Percentiles rank a stretch among this genome's conserved stretches.
These are phyloP conservation scores for Drosophila kambysellisi DNA, from an alignment of 2,888 invertebrate species.

Conservation along the genomic window DNA sequence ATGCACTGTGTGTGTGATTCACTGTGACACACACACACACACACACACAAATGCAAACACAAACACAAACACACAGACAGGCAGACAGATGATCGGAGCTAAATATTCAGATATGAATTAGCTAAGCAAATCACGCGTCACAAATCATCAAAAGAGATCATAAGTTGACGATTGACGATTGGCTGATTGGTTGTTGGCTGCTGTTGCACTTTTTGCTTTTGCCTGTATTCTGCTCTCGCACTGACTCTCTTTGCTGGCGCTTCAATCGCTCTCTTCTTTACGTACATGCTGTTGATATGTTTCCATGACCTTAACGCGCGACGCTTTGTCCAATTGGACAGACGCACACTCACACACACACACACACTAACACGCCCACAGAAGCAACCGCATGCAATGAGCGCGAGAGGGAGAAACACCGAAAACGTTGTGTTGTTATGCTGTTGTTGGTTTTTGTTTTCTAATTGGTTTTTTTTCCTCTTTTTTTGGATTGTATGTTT, in stretches of 20 bases:
- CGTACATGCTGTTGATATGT: conserved; percentile 67
- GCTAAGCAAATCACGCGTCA: conserved; percentile 59
- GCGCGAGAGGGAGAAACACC: conserved; percentile 6
- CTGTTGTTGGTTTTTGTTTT: conserved; percentile 41
- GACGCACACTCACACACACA: conserved; percentile 11
- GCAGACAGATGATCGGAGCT: conserved; percentile 7
- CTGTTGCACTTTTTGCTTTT: conserved; percentile 33
- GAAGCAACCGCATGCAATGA: conserved; percentile 16
- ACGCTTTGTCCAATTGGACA: conserved; percentile 41
- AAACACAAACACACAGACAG: background rate
- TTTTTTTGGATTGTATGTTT: conserved; percentile 22
- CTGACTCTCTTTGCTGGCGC: conserved; percentile 7
- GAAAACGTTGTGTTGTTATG: conserved; percentile 18
- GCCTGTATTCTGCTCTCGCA: conserved; percentile 4
- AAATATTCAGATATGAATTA: conserved; percentile 40
- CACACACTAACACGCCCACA: conserved; percentile 4
- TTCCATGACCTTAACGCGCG: conserved; percentile 76
- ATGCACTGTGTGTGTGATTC: conserved; percentile 39
- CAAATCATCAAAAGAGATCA: conserved; percentile 47
- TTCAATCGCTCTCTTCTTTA: conserved; percentile 31
- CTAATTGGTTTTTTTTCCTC: conserved; percentile 44
- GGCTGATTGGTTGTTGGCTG: conserved; percentile 4
- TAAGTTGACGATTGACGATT: conserved; percentile 41
- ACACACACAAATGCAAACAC: background rate
- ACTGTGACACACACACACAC: conserved; percentile 14